Conservation (phyloP, 2,888 invertebrate genomes). For the Rotaria magnacalcarata region DNA sequence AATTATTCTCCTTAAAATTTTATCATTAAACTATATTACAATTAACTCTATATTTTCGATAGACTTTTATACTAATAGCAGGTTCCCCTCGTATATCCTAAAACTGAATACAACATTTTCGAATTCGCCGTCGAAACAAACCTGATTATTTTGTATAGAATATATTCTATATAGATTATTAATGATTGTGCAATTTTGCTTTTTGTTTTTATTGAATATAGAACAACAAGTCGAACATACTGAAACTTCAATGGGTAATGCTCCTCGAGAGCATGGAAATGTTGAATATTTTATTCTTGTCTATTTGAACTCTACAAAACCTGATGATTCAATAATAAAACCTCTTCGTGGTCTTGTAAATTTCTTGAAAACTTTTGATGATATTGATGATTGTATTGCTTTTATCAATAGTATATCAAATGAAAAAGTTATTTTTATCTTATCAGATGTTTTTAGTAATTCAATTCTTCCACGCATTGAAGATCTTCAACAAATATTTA, state of each 20-base stretch:
- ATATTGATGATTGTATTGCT: background rate
- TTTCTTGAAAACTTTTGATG: background rate
- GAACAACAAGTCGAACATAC: background rate
- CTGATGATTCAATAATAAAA: background rate
- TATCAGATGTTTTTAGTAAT: background rate
- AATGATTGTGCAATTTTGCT: no score
- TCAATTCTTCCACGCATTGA: background rate
- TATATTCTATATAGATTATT: no score
- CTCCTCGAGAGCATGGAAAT: background rate
- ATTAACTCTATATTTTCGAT: no score
- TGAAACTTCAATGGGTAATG: background rate
- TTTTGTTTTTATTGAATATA: background rate
- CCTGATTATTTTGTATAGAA: no score
- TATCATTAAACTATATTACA: no score
- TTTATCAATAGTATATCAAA: background rate
- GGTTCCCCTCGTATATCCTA: no score
- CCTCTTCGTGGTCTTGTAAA: background rate
- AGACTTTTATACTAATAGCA: no score
- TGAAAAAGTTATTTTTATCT: background rate
- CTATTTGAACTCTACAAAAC: background rate
- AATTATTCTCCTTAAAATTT: no score
- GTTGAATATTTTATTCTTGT: conserved; percentile 21
- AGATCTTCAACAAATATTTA: conserved; percentile 13
- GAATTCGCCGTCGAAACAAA: no score
- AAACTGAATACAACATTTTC: no score